These are phyloP conservation scores for Oceanodroma leucorhoa DNA, from an alignment of 2,797 vertebrate species.

Conservation along the genomic window DNA sequence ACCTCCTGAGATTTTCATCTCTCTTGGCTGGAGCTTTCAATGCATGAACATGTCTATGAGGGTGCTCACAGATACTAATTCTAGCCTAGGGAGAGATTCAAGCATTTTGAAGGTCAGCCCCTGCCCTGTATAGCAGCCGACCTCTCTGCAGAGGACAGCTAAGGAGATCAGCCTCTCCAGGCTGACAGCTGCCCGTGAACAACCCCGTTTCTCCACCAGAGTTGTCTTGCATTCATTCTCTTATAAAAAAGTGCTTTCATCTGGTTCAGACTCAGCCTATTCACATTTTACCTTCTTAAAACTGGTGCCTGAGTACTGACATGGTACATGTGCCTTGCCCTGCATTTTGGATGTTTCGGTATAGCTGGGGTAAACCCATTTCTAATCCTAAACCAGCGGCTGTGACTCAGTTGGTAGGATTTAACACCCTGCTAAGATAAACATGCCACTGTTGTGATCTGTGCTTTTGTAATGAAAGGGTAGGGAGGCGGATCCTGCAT, in stretches of 20 bases:
- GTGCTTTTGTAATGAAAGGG: slow-evolving; percentile 13
- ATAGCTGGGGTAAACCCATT: neutral
- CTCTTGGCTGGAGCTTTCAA: neutral
- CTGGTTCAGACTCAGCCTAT: neutral
- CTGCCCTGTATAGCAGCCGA: neutral
- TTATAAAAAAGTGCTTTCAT: neutral
- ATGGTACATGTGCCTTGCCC: neutral
- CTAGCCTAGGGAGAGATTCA: neutral
- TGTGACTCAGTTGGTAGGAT: neutral
- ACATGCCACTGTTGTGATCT: neutral
- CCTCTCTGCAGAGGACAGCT: neutral
- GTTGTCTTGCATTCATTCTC: neutral
- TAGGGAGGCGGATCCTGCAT: neutral
- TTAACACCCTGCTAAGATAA: slow-evolving; percentile 42
- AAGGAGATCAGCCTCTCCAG: neutral
- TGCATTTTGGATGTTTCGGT: neutral
- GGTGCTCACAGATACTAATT: neutral
- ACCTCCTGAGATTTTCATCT: neutral
- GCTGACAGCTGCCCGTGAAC: neutral
- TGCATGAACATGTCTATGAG: rapidly evolving
- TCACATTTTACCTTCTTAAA: neutral
- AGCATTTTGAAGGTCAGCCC: neutral
- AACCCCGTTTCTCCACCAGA: neutral
- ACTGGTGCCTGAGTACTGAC: neutral
- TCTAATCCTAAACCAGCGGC: neutral